Base-by-base conservation (phyloP, 2,113 vertebrate species). In the Formicarius rufipectus region DNA sequence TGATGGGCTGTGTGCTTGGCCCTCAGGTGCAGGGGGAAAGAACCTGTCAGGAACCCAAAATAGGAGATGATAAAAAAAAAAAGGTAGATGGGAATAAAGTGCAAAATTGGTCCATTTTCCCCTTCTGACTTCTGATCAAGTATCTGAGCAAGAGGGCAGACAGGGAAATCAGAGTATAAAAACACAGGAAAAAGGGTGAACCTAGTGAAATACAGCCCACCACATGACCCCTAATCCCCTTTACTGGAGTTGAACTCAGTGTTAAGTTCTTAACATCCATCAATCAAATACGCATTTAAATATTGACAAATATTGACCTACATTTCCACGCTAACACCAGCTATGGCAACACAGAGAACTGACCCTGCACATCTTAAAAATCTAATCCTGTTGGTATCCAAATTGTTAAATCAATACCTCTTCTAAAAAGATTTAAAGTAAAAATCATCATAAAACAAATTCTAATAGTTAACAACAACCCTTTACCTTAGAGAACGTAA, bases 1-100 rank as follows among this genome's bases (percentile, higher is more conserved):
- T 3, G 1, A 17, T 2, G 1, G 10, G 39, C 30, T 71, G 37
- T 1, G 0, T 6, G 17, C 52, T 64, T 37, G 24, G 42, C 35
- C n/a, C 44, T 31, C 17, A 27, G 33, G 12, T 60, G 22, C 20
- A 42, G 45, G 31, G 23, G 11, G 3, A 58, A 83, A 88, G 45
- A 80, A 87, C 7, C n/a, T n/a, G 37, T 44, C 45, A 85, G 53
- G 37, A 77, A 80, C 14, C 69, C 2, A 33, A 44, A 92, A 33
- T 3, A 58, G 2, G 4, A 59, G 9, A 63, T 25, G 35, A 77
- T 9, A 35, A 50, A 67, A 83, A 67, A 83, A 64, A 59, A 53
- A 69, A 5, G 7, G 4, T 1, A 74, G 47, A 66, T 37, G 21
- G 42, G 35, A 89, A 83, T 9, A 47, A 45, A 75, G 6, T 31